Evolutionary conservation across 2,888 invertebrate species (phyloP).

Genomic region (Cheilosia grossa): DNA sequence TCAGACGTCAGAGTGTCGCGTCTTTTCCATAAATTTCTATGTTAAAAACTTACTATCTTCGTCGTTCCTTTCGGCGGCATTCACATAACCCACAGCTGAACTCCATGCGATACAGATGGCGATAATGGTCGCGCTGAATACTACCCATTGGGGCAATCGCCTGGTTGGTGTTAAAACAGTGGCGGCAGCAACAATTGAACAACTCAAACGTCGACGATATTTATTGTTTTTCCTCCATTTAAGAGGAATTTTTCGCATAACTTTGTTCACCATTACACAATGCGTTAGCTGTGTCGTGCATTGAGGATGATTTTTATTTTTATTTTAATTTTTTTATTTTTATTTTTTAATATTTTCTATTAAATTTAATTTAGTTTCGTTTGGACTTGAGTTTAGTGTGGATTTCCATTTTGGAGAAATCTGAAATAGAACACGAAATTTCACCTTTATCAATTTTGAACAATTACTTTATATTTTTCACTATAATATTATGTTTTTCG

Average conservation of each 20-base stretch:
- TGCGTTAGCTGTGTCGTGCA: slow-evolving; percentile 47
- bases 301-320: slow-evolving; percentile 47
- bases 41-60: slow-evolving; percentile 60
- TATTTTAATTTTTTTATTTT: slow-evolving; percentile 1
- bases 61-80: slow-evolving; percentile 40
- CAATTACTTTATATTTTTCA: slow-evolving; percentile 16
- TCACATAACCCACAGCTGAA: slow-evolving; percentile 65
- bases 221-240: slow-evolving; percentile 66
- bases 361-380: slow-evolving; percentile 27
- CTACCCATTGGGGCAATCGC: slow-evolving; percentile 52
- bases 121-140: slow-evolving; percentile 52
- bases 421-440: slow-evolving; percentile 31
- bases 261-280: slow-evolving; percentile 73
- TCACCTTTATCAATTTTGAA: slow-evolving; percentile 36
- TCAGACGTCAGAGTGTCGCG: slow-evolving; percentile 39
- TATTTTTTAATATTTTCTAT: neutral
- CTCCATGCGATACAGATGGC: slow-evolving; percentile 60
- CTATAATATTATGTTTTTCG: neutral
- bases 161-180: slow-evolving; percentile 39
- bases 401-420: slow-evolving; percentile 64
- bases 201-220: slow-evolving; percentile 32
- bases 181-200: slow-evolving; percentile 49
- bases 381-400: slow-evolving; percentile 30
- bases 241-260: slow-evolving; percentile 67
- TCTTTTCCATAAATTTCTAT: slow-evolving; percentile 9